These are phyloP conservation scores for Ammospiza caudacuta DNA, from an alignment of 2,113 vertebrate genomes.

Conservation along the genomic window DNA sequence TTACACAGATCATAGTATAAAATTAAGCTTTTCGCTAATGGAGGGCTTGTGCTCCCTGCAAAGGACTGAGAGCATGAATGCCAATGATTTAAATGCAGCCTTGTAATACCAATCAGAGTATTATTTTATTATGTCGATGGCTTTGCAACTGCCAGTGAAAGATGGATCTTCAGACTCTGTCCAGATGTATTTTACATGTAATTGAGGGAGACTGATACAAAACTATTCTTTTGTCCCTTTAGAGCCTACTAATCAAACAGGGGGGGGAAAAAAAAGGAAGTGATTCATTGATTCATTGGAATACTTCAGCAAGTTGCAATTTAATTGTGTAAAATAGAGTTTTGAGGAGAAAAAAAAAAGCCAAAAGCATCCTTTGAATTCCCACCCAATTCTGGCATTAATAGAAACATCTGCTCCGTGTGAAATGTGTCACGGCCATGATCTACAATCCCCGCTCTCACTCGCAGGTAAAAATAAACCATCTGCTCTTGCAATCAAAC, in stretches of 20 bases:
- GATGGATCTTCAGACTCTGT: slow-evolving; percentile 50
- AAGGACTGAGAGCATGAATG: slow-evolving; percentile 53
- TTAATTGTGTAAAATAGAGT: slow-evolving; percentile 32
- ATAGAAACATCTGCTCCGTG: slow-evolving; percentile 42
- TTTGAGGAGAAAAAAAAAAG: neutral
- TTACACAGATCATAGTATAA: slow-evolving; percentile 48
- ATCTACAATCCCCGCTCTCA: neutral
- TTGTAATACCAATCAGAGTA: slow-evolving; percentile 62
- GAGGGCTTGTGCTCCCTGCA: slow-evolving; percentile 55
- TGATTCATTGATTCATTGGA: slow-evolving; percentile 35
- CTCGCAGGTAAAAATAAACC: slow-evolving; percentile 52
- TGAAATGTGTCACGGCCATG: neutral
- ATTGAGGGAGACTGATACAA: slow-evolving; percentile 52
- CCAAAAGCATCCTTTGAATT: slow-evolving; percentile 24
- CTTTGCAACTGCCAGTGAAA: slow-evolving; percentile 55
- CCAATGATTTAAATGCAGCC: slow-evolving; percentile 66
- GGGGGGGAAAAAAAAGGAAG: neutral
- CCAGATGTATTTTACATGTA: slow-evolving; percentile 65
- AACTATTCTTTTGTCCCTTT: slow-evolving; percentile 49
- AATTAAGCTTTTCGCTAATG: slow-evolving; percentile 62
- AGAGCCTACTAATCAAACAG: slow-evolving; percentile 20
- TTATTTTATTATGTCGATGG: slow-evolving; percentile 64
- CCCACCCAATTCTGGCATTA: slow-evolving; percentile 23
- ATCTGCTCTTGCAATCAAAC: slow-evolving; percentile 7
- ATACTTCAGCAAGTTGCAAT: slow-evolving; percentile 30